Conservation (phyloP, 2,797 vertebrate species). For the Clarias platycephalus region DNA sequence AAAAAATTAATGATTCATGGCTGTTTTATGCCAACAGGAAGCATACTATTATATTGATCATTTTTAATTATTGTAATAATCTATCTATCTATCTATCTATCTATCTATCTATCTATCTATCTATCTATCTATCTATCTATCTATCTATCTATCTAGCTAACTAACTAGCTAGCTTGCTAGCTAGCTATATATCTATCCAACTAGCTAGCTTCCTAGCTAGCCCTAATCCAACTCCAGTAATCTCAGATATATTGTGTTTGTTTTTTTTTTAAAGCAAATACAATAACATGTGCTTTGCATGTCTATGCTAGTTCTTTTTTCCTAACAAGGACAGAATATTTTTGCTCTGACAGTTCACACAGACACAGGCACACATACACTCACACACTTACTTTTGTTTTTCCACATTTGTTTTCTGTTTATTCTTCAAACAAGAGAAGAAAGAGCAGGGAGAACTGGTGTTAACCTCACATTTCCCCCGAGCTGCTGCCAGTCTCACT, state of each 20-base stretch:
- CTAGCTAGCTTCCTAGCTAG: not conserved
- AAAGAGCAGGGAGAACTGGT: conserved; percentile 58
- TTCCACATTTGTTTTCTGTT: conserved; percentile 71
- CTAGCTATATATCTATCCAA: too few species aligned
- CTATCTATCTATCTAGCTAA: not conserved
- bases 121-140: not conserved
- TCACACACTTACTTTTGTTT: conserved; percentile 61
- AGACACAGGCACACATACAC: not conserved
- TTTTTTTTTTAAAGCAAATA: not conserved
- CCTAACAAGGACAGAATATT: not conserved
- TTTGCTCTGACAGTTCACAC: not conserved
- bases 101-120: not conserved
- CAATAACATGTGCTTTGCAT: not conserved
- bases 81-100: not conserved
- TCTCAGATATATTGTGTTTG: not conserved
- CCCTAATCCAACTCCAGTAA: not conserved
- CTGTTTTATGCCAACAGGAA: not conserved
- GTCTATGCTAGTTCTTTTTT: not conserved
- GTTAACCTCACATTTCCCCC: conserved; percentile 53
- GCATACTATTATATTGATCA: not conserved
- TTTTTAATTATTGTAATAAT: not conserved
- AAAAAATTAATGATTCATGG: not conserved
- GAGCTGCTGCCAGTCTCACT: conserved; percentile 26
- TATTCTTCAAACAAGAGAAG: conserved; percentile 71
- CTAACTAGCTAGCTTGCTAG: not conserved